Evolutionary conservation across 2,888 invertebrate genomes (phyloP), one percentile per base, ranked within the genome.

Genomic region (Nipponacmea schrenckii): DNA sequence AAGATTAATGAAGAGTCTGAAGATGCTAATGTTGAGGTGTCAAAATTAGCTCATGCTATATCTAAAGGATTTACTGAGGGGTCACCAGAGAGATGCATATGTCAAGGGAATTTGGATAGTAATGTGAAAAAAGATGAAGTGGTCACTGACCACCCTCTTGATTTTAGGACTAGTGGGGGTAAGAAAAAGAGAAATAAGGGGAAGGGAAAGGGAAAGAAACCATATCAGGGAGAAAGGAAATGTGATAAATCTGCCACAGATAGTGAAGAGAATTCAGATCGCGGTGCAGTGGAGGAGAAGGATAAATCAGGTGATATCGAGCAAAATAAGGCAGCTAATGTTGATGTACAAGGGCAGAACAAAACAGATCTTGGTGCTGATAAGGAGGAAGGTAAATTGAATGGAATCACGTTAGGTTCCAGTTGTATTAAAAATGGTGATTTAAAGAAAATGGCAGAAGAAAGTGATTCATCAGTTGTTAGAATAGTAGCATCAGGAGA

Each of bases 241-340:
- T 78, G 76, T 70, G 70, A 64, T 62, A 67, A 77, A 67, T 73
- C 74, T 17, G 64, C 74, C 44, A 68, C 64, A 64, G 70, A 70
- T 56, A 44, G 24, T 17, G 68, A 69, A 24, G 72, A 72, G 45
- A 68, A 71, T 45, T 69, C 62, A 48, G 77, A 73, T 48, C 68
- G 68, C 71, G 69, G 62, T 71, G 74, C 76, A 68, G 72, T 66
- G 69, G 74, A 77, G 73, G 70, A 72, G 69, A 72, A 71, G 70
- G 70, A 72, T 63, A 73, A 70, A 39, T 27, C 44, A 39, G 68
- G 45, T 17, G 50, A 44, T 48, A 63, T 27, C 26, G 20, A 26
- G 24, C 14, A 44, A 45, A 50, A 45, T 3, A 44, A 50, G 72
- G 72, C 72, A 72, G 71, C 73, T 72, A 70, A 68, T n/a, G 46